These are phyloP conservation scores for cattle (Bos taurus) DNA, from an alignment of 2,113 vertebrate genomes.

Conservation along the genomic window DNA sequence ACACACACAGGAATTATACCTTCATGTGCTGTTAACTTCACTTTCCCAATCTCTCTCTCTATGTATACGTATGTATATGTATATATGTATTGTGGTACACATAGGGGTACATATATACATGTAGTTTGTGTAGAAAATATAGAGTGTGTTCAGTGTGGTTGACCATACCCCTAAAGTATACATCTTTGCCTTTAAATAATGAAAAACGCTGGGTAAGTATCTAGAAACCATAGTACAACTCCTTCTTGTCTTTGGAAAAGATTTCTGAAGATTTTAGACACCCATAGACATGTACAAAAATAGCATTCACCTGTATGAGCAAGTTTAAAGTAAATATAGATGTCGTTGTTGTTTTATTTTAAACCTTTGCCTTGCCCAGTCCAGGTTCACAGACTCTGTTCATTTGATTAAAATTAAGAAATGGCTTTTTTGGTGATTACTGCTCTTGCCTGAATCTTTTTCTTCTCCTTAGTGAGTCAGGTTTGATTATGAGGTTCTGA, in stretches of 20 bases:
- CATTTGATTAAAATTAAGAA: neutral
- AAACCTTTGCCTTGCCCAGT: neutral
- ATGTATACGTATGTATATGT: slow-evolving; percentile 86
- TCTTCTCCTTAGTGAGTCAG: neutral
- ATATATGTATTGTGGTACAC: slow-evolving; percentile 79
- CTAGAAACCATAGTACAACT: slow-evolving; percentile 57
- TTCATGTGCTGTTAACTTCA: slow-evolving; percentile 58
- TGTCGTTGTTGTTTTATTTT: neutral
- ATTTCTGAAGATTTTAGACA: slow-evolving; percentile 20
- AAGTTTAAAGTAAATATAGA: neutral
- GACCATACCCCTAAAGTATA: slow-evolving; percentile 67
- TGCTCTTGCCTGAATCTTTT: neutral
- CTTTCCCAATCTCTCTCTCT: slow-evolving; percentile 82
- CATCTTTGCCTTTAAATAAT: slow-evolving; percentile 43
- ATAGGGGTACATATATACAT: slow-evolving; percentile 85
- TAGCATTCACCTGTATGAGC: slow-evolving; percentile 42
- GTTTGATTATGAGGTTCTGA: neutral
- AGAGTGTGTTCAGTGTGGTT: slow-evolving; percentile 62
- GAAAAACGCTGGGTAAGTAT: slow-evolving; percentile 79
- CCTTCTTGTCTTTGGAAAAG: slow-evolving; percentile 61
- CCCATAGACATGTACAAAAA: neutral
- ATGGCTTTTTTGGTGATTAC: neutral
- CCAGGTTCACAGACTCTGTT: neutral
- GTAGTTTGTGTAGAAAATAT: slow-evolving; percentile 79
- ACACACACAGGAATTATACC: slow-evolving; percentile 12